Evolutionary conservation across 2,888 invertebrate genomes (phyloP), one percentile per base, ranked within the genome.

Genomic region (Macrosiphum euphorbiae): DNA sequence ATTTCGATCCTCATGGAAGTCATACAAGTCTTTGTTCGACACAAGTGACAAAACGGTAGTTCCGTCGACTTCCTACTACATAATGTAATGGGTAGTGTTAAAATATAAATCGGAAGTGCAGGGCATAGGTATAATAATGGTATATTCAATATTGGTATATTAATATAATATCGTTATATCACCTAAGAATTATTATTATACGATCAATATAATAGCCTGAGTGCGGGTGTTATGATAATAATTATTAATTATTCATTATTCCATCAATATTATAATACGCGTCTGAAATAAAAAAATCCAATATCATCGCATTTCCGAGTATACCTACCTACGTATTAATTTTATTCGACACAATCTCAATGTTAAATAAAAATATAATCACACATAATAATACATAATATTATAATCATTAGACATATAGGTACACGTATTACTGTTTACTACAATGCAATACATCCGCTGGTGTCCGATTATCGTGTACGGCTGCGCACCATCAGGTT

Each of bases 381-480:
- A n/a, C n/a, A n/a, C n/a, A 16, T 52, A 11, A 52, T 16, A 16
- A 52, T 7, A 35, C 8, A 35, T 78, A 35, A 20, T 78, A 35
- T 78, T 67, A n/a, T 67, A n/a, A 7, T 35, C 1, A 20, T 78
- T 20, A 61, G 28, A 61, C n/a, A 78, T 20, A 44, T 44, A 44
- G 44, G 44, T 44, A 78, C 78, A 13, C 35, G 35, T 55, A 55
- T 55, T 55, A 55, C 55, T 55, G 55, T 55, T 55, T 78, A 78
- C n/a, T 78, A 78, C 35, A 88, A 88, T 26, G 44, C 58, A 44
- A 89, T 58, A 58, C 88, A 89, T 52, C 50, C 87, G 87, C 5
- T 87, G n/a, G n/a, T 52, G 50, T 47, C 50, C 87, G 87, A n/a
- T 52, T 50, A 88, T 88, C n/a, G 24, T 78, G 24, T 78, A 67